phyloP scores from a whole-genome alignment of 2,888 invertebrate genomes.

The Diaprepes abbreviatus region DNA sequence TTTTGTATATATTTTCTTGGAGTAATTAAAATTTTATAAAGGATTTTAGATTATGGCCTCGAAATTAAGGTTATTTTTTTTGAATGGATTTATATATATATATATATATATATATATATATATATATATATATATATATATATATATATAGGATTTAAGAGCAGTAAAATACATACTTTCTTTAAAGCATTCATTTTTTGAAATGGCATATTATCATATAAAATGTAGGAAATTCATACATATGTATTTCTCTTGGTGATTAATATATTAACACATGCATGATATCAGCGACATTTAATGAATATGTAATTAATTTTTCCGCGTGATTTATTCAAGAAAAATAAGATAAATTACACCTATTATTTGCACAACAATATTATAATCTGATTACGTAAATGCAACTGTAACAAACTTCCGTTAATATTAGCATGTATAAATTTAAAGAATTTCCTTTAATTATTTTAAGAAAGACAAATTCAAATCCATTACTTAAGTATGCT shows the following conservation, averaged over 20 bases:
- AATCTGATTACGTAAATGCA: neutral
- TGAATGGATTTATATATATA: too few species aligned
- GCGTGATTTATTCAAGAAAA: neutral
- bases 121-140: too few species aligned
- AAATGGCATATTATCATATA: too few species aligned
- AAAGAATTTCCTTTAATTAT: neutral
- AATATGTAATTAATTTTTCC: neutral
- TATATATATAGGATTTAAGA: too few species aligned
- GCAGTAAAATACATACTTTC: too few species aligned
- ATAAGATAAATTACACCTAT: neutral
- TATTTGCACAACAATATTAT: neutral
- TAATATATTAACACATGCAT: neutral
- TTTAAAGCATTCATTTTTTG: too few species aligned
- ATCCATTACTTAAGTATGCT: neutral
- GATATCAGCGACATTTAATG: neutral
- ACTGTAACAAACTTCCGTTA: neutral
- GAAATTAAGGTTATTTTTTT: too few species aligned
- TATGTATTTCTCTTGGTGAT: neutral
- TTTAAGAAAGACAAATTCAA: neutral
- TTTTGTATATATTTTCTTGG: too few species aligned
- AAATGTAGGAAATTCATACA: too few species aligned
- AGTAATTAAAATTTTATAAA: too few species aligned
- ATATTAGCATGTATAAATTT: neutral
- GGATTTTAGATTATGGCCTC: too few species aligned
- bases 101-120: too few species aligned